Conservation (phyloP, 2,797 vertebrate genomes). For the Bufotes viridis region DNA sequence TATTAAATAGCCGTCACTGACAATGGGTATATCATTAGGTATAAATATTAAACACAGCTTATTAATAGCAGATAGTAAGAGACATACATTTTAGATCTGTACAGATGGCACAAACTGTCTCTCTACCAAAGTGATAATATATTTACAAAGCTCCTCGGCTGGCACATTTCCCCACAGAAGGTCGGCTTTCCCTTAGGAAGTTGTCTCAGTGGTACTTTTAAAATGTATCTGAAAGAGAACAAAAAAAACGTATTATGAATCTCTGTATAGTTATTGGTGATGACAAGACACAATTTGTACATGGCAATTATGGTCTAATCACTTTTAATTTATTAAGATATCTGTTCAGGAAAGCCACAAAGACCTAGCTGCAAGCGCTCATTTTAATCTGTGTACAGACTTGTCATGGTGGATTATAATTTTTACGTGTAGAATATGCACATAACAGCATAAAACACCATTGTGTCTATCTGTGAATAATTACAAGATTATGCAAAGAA, state of each 20-base stretch:
- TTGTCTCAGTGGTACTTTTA: conserved; percentile 13
- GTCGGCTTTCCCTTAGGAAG: conserved; percentile 6
- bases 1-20: not conserved
- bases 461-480: not conserved
- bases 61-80: not conserved
- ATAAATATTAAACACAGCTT: conserved; percentile 2
- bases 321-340: conserved; percentile 29
- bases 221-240: conserved; percentile 23
- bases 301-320: conserved; percentile 36
- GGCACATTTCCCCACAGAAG: not conserved
- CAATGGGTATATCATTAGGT: not conserved
- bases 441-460: not conserved
- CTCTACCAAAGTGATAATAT: not conserved
- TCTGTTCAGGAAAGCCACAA: conserved; percentile 18
- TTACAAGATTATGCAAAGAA: not conserved
- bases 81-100: conserved; percentile 1
- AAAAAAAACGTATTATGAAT: conserved; percentile 14
- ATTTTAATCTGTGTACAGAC: not conserved
- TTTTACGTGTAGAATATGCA: not conserved
- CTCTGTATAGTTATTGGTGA: not conserved
- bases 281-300: conserved; percentile 21
- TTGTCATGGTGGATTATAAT: not conserved
- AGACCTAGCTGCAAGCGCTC: not conserved
- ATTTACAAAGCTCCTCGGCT: not conserved
- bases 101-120: not conserved